phyloP scores from a whole-genome alignment of 2,797 vertebrate species.

The Enteromius paludinosus region DNA sequence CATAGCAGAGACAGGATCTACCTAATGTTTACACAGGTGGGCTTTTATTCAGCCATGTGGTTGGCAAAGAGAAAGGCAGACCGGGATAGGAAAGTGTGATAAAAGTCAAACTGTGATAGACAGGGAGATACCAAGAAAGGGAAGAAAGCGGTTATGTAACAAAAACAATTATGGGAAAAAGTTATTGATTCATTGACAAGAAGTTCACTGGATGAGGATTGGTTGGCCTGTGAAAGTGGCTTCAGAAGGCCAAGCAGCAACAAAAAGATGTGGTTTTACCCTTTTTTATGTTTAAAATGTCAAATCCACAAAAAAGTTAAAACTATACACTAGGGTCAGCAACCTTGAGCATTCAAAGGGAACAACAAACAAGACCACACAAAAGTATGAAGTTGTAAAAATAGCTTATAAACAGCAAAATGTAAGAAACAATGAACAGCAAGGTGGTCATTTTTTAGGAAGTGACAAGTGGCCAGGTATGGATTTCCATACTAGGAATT shows the following conservation, averaged over 20 bases:
- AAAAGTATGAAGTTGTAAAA: not conserved
- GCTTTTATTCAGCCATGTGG: slow-evolving; percentile 59
- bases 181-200: slow-evolving; percentile 38
- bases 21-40: slow-evolving; percentile 66
- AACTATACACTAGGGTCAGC: not conserved
- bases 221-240: slow-evolving; percentile 5
- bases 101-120: slow-evolving; percentile 41
- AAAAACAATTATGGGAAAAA: slow-evolving; percentile 26
- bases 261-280: slow-evolving; percentile 24
- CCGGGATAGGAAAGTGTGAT: slow-evolving; percentile 45
- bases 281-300: slow-evolving; percentile 1
- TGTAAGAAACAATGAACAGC: too few species aligned
- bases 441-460: too few species aligned
- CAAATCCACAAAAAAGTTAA: not conserved
- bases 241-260: slow-evolving; percentile 1
- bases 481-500: too few species aligned
- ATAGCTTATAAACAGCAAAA: not conserved
- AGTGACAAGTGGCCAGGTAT: too few species aligned
- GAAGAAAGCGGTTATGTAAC: slow-evolving; percentile 39
- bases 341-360: not conserved
- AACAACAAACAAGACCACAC: not conserved
- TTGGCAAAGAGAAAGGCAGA: slow-evolving; percentile 47
- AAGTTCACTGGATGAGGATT: slow-evolving; percentile 12
- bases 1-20: slow-evolving; percentile 60
- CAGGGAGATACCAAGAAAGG: slow-evolving; percentile 32